Evolutionary conservation across 1,140 invertebrate genomes (phyloP).

Genomic region (Anthonomus grandis): DNA sequence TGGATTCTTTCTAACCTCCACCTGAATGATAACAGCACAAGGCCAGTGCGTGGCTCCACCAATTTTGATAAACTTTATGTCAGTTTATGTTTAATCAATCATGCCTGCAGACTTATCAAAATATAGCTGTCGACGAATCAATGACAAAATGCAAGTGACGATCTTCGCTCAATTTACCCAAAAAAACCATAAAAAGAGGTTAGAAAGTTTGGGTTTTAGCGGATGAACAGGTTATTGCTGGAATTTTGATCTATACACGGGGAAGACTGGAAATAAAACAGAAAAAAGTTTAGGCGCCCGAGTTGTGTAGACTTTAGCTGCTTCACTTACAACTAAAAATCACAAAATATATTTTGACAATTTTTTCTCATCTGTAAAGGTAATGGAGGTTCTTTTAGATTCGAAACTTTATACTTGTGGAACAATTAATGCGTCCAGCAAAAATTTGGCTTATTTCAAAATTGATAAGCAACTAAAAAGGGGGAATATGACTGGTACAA

Average conservation of each 20-base stretch:
- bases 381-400: too few species aligned
- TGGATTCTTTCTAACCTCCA: slow-evolving; percentile 8
- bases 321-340: too few species aligned
- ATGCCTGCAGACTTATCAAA: slow-evolving; percentile 8
- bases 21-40: slow-evolving; percentile 21
- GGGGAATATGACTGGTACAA: too few species aligned
- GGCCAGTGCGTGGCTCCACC: slow-evolving; percentile 2
- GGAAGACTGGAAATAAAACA: not conserved
- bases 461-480: too few species aligned
- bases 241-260: not conserved
- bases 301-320: not conserved
- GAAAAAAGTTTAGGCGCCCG: not conserved
- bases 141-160: slow-evolving; percentile 36
- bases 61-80: slow-evolving; percentile 23
- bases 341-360: too few species aligned
- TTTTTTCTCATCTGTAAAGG: too few species aligned
- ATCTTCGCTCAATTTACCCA: slow-evolving; percentile 46
- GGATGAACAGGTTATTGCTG: not conserved
- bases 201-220: slow-evolving; percentile 46
- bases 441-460: too few species aligned
- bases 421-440: too few species aligned
- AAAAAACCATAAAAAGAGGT: slow-evolving; percentile 52
- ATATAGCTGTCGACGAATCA: slow-evolving; percentile 29
- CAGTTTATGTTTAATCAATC: slow-evolving; percentile 1
- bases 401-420: too few species aligned